A percentile compares a stretch with the other conserved stretches of the same genome.
These are phyloP conservation scores for Dorcus parallelipipedus DNA, from an alignment of 2,888 invertebrate genomes.

Conservation along the genomic window DNA sequence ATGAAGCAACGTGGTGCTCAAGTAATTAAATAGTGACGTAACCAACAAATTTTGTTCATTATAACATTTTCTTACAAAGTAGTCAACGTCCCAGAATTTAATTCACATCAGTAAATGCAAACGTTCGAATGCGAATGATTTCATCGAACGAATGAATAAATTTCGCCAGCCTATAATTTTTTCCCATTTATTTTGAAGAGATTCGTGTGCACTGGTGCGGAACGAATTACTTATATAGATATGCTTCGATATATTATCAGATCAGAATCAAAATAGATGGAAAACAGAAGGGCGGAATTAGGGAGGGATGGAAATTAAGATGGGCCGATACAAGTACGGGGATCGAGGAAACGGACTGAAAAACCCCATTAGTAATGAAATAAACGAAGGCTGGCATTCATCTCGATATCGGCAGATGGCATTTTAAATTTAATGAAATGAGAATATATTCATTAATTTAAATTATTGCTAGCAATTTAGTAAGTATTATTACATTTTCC, in stretches of 20 bases:
- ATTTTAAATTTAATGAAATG: neutral
- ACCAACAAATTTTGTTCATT: no score
- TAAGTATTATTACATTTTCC: no score
- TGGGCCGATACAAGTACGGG: neutral
- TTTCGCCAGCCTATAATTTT: no score
- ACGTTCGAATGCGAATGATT: no score
- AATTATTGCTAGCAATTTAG: no score
- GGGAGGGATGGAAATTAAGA: neutral
- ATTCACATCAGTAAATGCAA: no score
- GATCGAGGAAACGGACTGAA: neutral
- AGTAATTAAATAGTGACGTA: no score
- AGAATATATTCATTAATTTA: no score
- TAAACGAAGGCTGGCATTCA: neutral
- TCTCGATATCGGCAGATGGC: neutral
- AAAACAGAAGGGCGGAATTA: slow-evolving; percentile 31
- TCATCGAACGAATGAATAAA: no score
- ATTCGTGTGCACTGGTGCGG: slow-evolving; percentile 23
- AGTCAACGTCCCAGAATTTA: no score
- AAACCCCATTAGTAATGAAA: neutral
- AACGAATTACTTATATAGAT: slow-evolving; percentile 32
- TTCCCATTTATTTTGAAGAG: neutral
- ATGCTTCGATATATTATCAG: slow-evolving; percentile 34
- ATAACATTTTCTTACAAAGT: no score
- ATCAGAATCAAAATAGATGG: slow-evolving; percentile 39
- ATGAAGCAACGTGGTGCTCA: no score